Conservation (phyloP, 2,888 invertebrate genomes). For the Lasius platythorax region DNA sequence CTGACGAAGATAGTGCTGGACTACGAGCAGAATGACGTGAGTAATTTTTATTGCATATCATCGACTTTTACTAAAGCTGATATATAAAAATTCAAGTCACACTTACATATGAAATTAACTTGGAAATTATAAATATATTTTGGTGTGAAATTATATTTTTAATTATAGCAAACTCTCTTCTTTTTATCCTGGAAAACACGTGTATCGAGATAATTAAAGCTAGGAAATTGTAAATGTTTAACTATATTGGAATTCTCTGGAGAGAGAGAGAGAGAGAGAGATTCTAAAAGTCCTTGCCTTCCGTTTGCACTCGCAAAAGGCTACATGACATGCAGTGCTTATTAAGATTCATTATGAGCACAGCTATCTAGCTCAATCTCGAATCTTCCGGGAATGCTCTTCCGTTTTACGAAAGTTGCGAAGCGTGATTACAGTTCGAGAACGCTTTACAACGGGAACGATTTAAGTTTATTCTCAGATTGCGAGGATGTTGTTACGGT, state of each 20-base stretch:
- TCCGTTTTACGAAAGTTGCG: constrained; percentile 1
- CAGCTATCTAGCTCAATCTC: constrained; percentile 17
- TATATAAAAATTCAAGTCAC: background rate
- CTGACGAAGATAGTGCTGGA: constrained; percentile 92
- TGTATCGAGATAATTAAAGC: background rate
- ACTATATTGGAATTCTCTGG: background rate
- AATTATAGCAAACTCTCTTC: background rate
- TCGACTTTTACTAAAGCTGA: background rate
- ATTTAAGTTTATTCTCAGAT: constrained; percentile 12
- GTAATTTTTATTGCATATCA: constrained; percentile 41
- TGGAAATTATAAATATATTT: no score
- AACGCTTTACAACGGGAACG: background rate
- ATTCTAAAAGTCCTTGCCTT: background rate
- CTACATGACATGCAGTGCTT: background rate
- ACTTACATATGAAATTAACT: background rate
- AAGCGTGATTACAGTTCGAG: constrained; percentile 16
- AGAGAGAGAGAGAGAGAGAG: background rate
- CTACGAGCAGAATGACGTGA: constrained; percentile 93
- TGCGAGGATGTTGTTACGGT: background rate
- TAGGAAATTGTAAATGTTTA: background rate
- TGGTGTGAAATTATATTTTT: background rate
- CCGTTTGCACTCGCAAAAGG: background rate
- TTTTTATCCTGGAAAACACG: background rate
- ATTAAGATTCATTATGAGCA: background rate
- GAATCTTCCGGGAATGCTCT: constrained; percentile 19